Percentiles rank a stretch among this genome's conserved stretches.
These are phyloP conservation scores for Drosophila lowei DNA, from an alignment of 1,140 invertebrate genomes.

Conservation along the genomic window DNA sequence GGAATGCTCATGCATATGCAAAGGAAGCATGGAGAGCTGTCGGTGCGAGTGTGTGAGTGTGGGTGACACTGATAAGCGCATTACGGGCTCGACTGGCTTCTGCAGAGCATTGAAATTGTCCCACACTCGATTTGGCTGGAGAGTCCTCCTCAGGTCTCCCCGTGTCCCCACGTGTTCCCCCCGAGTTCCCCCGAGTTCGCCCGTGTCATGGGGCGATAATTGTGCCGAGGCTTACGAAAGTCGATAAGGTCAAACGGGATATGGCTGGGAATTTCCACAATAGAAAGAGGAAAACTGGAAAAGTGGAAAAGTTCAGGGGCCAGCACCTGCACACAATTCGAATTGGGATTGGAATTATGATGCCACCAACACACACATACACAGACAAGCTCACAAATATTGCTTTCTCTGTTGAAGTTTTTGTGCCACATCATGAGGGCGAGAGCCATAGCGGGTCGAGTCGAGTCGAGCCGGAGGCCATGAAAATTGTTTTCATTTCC, in stretches of 20 bases:
- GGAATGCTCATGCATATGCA: slow-evolving; percentile 68
- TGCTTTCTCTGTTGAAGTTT: background rate
- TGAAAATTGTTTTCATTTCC: slow-evolving; percentile 76
- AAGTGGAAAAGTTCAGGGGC: slow-evolving; percentile 13
- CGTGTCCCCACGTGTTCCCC: too few relatives aligned
- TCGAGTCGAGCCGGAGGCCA: slow-evolving; percentile 9
- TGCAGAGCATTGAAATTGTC: slow-evolving; percentile 19
- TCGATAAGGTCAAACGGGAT: slow-evolving; percentile 55
- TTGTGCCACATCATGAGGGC: slow-evolving; percentile 61
- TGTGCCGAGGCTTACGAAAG: slow-evolving; percentile 8
- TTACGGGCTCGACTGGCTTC: slow-evolving; percentile 64
- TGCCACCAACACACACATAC: slow-evolving; percentile 11
- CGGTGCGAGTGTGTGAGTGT: slow-evolving; percentile 35
- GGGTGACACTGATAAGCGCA: slow-evolving; percentile 73
- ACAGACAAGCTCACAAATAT: background rate
- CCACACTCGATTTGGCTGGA: slow-evolving; percentile 19
- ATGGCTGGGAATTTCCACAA: slow-evolving; percentile 15
- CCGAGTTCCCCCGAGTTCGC: background rate
- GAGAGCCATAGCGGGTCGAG: too few relatives aligned
- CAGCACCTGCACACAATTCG: slow-evolving; percentile 43
- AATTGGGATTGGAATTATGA: slow-evolving; percentile 40
- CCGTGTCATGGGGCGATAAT: slow-evolving; percentile 38
- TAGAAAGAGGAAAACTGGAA: background rate
- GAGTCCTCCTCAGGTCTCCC: background rate
- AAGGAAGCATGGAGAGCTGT: slow-evolving; percentile 16